Conservation (phyloP, 2,797 vertebrate species). For the Cetoscarus ocellatus region DNA sequence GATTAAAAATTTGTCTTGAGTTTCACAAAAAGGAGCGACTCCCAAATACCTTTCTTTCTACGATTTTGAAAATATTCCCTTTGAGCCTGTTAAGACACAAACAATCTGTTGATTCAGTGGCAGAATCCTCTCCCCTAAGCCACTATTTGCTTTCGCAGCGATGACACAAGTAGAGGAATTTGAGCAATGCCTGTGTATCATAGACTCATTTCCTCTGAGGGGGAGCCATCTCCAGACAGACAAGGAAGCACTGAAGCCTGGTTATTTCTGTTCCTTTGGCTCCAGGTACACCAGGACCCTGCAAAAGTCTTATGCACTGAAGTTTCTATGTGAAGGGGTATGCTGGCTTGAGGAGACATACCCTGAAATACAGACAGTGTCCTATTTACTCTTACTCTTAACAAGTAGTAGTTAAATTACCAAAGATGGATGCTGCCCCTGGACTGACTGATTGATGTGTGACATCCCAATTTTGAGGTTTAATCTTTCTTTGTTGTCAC, state of each 20-base stretch:
- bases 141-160: conserved; percentile 75
- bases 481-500: too few species aligned
- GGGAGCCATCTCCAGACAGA: conserved; percentile 69
- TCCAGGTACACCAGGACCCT: conserved; percentile 57
- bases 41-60: conserved; percentile 66
- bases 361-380: not conserved
- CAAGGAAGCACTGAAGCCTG: conserved; percentile 52
- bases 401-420: conserved; percentile 20
- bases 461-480: too few species aligned
- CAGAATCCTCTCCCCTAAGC: conserved; percentile 70
- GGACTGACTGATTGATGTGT: too few species aligned
- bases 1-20: conserved; percentile 2
- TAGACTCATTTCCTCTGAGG: conserved; percentile 73
- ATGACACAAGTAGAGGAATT: conserved; percentile 81
- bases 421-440: not conserved
- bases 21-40: conserved; percentile 38
- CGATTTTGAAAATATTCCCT: conserved; percentile 61
- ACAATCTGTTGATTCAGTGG: conserved; percentile 77
- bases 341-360: not conserved
- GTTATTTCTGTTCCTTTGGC: conserved; percentile 59
- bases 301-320: conserved; percentile 21
- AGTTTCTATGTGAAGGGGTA: not conserved
- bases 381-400: conserved; percentile 5
- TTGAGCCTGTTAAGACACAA: conserved; percentile 68
- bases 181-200: conserved; percentile 71